Evolutionary conservation across 2,113 vertebrate species (phyloP).

Genomic region (Dicerorhinus sumatrensis): DNA sequence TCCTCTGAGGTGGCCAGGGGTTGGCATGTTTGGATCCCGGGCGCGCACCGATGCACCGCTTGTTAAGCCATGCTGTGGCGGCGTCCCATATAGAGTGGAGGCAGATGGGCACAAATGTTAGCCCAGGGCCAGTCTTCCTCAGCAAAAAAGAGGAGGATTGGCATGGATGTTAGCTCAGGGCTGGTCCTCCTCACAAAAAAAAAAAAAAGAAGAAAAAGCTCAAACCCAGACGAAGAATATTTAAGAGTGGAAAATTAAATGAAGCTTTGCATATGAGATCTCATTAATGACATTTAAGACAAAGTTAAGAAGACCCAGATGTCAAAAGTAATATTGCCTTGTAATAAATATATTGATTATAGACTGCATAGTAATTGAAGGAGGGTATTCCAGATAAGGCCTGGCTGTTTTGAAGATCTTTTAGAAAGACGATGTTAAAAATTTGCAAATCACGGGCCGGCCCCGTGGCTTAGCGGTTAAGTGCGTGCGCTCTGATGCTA

Average conservation of each 20-base stretch:
- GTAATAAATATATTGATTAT: constrained; percentile 15
- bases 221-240: not conserved
- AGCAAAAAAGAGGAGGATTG: too few species aligned
- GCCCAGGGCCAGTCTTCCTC: too few species aligned
- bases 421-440: constrained; percentile 39
- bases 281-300: constrained; percentile 48
- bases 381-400: not conserved
- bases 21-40: too few species aligned
- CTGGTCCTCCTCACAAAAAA: too few species aligned
- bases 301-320: not conserved
- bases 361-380: not conserved
- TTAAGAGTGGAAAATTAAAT: constrained; percentile 55
- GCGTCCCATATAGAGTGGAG: too few species aligned
- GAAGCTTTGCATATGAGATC: constrained; percentile 7
- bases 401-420: constrained; percentile 2
- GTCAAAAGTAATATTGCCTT: constrained; percentile 11
- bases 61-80: too few species aligned
- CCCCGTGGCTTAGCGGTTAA: too few species aligned
- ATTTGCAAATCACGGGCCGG: not conserved
- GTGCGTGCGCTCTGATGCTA: too few species aligned
- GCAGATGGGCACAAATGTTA: too few species aligned
- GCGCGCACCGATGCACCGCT: too few species aligned
- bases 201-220: constrained; percentile 42
- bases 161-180: too few species aligned
- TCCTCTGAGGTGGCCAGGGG: too few species aligned